Conservation (phyloP, 2,888 invertebrate species). For the Dynastes grantii region DNA sequence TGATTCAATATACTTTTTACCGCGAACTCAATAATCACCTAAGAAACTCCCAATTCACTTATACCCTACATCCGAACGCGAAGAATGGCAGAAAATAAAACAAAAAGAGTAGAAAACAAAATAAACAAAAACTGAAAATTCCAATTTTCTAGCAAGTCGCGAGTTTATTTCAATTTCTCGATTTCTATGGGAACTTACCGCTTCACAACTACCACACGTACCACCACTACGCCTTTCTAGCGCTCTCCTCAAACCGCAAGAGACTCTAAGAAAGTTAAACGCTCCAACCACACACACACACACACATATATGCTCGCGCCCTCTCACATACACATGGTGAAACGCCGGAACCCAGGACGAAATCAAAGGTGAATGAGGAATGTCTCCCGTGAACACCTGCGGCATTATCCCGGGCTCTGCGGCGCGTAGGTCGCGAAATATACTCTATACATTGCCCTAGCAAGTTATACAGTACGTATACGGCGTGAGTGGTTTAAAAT, state of each 20-base stretch:
- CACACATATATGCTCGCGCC: too few relatives aligned
- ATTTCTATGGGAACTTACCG: conserved; percentile 6
- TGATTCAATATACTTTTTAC: conserved; percentile 1
- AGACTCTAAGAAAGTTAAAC: conserved; percentile 65
- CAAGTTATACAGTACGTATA: neutral
- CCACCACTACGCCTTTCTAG: conserved; percentile 50
- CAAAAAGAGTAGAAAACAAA: neutral
- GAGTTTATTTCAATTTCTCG: conserved; percentile 49
- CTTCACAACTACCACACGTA: neutral
- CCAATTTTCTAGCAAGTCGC: conserved; percentile 23
- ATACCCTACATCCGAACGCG: neutral
- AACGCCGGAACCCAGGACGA: conserved; percentile 58
- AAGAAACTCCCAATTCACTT: conserved; percentile 13
- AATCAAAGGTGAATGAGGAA: conserved; percentile 64
- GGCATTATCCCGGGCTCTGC: conserved; percentile 28
- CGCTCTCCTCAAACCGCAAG: conserved; percentile 61
- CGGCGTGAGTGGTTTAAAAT: conserved; percentile 1
- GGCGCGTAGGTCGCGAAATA: too few relatives aligned
- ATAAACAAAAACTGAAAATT: conserved; percentile 18
- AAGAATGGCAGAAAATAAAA: neutral
- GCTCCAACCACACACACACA: conserved; percentile 57
- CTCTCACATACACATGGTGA: conserved; percentile 57
- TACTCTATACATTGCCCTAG: neutral
- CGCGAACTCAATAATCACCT: conserved; percentile 7
- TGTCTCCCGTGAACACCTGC: conserved; percentile 50